These are phyloP conservation scores for Serranus cabrilla DNA, from an alignment of 2,797 vertebrate species.

Conservation along the genomic window DNA sequence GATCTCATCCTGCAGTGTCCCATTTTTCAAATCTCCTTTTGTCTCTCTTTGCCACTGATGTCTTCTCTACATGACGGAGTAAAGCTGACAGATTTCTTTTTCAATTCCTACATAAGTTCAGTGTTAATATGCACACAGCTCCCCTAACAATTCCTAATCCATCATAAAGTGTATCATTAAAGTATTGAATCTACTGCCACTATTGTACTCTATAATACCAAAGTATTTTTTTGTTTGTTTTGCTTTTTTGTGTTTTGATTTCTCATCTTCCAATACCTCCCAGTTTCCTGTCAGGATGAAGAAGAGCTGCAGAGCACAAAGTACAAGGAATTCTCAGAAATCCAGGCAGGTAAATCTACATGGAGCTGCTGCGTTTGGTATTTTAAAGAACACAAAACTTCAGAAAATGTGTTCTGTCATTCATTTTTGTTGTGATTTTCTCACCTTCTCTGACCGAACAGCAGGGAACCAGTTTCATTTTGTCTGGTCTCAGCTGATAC, in stretches of 20 bases:
- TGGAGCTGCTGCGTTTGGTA: neutral
- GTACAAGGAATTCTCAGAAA: conserved; percentile 30
- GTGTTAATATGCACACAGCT: neutral
- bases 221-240: neutral
- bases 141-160: too few species aligned
- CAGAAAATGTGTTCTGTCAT: neutral
- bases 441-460: conserved; percentile 14
- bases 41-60: neutral
- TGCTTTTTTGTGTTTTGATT: neutral
- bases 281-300: neutral
- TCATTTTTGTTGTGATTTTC: neutral
- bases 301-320: conserved; percentile 15
- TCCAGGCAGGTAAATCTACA: conserved; percentile 22
- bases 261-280: neutral
- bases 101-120: neutral
- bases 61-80: neutral
- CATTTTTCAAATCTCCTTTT: neutral
- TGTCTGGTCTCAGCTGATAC: neutral
- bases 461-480: conserved; percentile 16
- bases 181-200: neutral
- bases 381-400: neutral
- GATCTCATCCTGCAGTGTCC: conserved; percentile 6
- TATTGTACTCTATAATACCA: neutral
- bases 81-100: neutral
- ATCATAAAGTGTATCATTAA: neutral